A percentile compares a stretch with the other conserved stretches of the same genome.
These are phyloP conservation scores for Vanacampus margaritifer DNA, from an alignment of 2,113 vertebrate species.

Conservation along the genomic window DNA sequence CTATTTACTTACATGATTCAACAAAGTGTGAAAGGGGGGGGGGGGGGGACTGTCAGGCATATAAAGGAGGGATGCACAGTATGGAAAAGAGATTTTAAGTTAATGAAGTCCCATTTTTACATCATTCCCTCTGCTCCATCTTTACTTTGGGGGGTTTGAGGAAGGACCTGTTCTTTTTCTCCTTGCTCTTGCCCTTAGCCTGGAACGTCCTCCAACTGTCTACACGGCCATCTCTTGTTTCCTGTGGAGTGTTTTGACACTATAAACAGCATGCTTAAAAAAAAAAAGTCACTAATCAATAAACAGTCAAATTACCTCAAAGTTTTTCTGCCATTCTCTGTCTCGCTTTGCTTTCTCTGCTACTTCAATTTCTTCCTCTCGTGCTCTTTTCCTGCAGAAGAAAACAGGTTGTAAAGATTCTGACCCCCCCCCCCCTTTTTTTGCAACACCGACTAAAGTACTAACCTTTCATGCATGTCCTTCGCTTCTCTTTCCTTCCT, in stretches of 20 bases:
- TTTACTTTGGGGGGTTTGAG: constrained; percentile 98
- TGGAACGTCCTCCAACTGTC: constrained; percentile 98
- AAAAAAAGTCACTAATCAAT: neutral
- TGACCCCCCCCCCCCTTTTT: too few species aligned
- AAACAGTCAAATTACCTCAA: constrained; percentile 77
- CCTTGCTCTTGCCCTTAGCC: constrained; percentile 92
- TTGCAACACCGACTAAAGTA: neutral
- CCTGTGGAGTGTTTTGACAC: constrained; percentile 61
- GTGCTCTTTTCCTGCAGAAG: constrained; percentile 85
- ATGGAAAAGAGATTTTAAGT: constrained; percentile 13
- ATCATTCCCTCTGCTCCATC: constrained; percentile 89
- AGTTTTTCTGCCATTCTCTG: constrained; percentile 98
- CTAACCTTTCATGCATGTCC: constrained; percentile 98
- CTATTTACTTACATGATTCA: constrained; percentile 39
- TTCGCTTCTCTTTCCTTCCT: constrained; percentile 98
- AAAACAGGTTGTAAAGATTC: neutral
- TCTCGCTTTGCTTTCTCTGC: constrained; percentile 94
- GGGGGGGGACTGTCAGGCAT: too few species aligned
- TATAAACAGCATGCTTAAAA: neutral
- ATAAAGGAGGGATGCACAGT: constrained; percentile 22
- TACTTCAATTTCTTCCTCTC: constrained; percentile 95
- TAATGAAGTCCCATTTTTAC: constrained; percentile 36
- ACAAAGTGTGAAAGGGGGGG: constrained; percentile 65
- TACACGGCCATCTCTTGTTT: constrained; percentile 94
- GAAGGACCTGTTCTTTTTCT: constrained; percentile 95